Evolutionary conservation across 30 jellyfish, hydroid and myxozoan genomes (phyloP).

Genomic region (Hydractinia symbiolongicarpus): DNA sequence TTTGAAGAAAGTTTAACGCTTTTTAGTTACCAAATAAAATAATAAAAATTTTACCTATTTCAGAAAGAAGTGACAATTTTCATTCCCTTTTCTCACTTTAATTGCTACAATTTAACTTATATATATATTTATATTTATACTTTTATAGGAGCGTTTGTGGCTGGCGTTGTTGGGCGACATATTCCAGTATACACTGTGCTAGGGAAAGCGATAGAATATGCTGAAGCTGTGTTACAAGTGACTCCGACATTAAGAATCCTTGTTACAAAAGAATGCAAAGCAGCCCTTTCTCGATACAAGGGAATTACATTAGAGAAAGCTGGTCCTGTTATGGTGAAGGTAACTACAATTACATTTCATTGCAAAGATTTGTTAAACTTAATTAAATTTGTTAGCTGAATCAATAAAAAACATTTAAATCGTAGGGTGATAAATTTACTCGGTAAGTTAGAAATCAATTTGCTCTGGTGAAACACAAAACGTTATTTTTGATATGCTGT

Average conservation of each 20-base stretch:
- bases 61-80: not conserved
- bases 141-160: conserved; percentile 64
- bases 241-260: conserved; percentile 14
- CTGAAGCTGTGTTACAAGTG: not conserved
- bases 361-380: not conserved
- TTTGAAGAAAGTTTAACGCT: too few relatives aligned
- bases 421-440: too few relatives aligned
- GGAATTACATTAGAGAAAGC: not conserved
- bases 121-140: too few relatives aligned
- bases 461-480: too few relatives aligned
- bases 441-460: too few relatives aligned
- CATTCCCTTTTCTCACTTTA: too few relatives aligned
- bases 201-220: conserved; percentile 6
- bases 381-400: too few relatives aligned
- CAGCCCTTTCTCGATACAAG: not conserved
- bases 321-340: conserved; percentile 25
- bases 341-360: not conserved
- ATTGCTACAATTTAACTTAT: too few relatives aligned
- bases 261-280: conserved; percentile 10
- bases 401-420: too few relatives aligned
- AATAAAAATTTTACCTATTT: not conserved
- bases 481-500: too few relatives aligned
- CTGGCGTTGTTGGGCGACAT: conserved; percentile 71
- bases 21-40: not conserved
- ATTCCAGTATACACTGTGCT: conserved; percentile 37